These are phyloP conservation scores for Diploscapter pachys DNA, from an alignment of 1,140 invertebrate genomes.

Conservation along the genomic window DNA sequence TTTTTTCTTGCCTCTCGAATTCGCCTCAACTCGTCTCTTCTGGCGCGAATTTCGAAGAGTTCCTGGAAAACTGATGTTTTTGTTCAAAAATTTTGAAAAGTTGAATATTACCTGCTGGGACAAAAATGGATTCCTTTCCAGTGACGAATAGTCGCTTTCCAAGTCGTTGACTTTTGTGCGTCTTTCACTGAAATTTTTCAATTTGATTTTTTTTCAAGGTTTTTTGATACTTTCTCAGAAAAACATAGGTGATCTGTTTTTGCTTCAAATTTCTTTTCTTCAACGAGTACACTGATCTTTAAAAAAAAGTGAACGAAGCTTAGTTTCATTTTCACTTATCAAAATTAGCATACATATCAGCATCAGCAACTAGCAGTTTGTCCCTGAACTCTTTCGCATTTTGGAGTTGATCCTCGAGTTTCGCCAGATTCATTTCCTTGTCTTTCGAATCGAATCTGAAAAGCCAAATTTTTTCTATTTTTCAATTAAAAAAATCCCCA, in stretches of 20 bases:
- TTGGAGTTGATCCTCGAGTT: constrained; percentile 19
- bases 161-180: constrained; percentile 47
- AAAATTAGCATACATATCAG: constrained; percentile 36
- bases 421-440: constrained; percentile 15
- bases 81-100: constrained; percentile 71
- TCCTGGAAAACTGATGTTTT: constrained; percentile 69
- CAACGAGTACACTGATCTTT: not conserved
- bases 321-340: constrained; percentile 7
- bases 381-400: constrained; percentile 41
- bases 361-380: constrained; percentile 40
- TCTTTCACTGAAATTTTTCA: constrained; percentile 33
- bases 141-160: constrained; percentile 47
- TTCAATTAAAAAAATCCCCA: constrained; percentile 9
- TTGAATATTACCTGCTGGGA: constrained; percentile 49
- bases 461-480: constrained; percentile 3
- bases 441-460: not conserved
- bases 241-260: constrained; percentile 1
- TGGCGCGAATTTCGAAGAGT: constrained; percentile 60
- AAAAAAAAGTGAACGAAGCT: constrained; percentile 12
- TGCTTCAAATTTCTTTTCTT: constrained; percentile 4
- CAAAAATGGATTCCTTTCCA: constrained; percentile 48
- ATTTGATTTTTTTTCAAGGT: not conserved
- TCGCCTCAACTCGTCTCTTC: constrained; percentile 49
- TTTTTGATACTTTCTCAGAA: too few species aligned
- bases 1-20: constrained; percentile 31